phyloP scores from a whole-genome alignment of 2,113 vertebrate species.

The Gymnarchus niloticus region DNA sequence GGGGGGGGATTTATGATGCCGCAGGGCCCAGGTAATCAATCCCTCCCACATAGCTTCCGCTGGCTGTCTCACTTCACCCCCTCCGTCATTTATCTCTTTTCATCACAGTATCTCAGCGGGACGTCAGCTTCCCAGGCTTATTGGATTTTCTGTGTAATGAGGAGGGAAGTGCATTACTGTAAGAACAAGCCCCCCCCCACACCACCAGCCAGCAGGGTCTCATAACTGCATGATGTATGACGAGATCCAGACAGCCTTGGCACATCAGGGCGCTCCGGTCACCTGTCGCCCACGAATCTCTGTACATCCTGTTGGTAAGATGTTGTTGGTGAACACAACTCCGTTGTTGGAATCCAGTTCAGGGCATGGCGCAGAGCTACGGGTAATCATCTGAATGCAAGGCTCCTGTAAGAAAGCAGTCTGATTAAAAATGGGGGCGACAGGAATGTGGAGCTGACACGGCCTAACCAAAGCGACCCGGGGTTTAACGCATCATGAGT shows the following conservation, averaged over 20 bases:
- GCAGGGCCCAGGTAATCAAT: background rate
- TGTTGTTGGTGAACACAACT: no score
- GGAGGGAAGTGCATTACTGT: background rate
- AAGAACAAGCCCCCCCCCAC: background rate
- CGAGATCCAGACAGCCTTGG: background rate
- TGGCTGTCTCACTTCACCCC: background rate
- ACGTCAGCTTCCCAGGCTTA: background rate
- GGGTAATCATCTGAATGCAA: background rate
- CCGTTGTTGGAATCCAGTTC: no score
- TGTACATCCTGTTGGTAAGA: background rate
- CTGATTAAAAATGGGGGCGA: background rate
- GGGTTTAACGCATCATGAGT: background rate
- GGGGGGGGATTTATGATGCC: conserved; percentile 18
- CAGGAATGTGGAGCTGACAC: background rate
- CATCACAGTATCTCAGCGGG: background rate
- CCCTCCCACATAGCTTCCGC: background rate
- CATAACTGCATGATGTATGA: background rate
- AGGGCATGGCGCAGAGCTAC: background rate
- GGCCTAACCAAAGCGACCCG: background rate
- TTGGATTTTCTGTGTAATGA: conserved; percentile 10
- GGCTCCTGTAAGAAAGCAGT: background rate
- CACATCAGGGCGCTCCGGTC: background rate
- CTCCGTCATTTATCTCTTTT: background rate
- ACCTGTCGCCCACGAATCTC: background rate
- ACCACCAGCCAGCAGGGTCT: background rate